Conservation (phyloP, 1,140 invertebrate species). For the Cydia fagiglandana region DNA sequence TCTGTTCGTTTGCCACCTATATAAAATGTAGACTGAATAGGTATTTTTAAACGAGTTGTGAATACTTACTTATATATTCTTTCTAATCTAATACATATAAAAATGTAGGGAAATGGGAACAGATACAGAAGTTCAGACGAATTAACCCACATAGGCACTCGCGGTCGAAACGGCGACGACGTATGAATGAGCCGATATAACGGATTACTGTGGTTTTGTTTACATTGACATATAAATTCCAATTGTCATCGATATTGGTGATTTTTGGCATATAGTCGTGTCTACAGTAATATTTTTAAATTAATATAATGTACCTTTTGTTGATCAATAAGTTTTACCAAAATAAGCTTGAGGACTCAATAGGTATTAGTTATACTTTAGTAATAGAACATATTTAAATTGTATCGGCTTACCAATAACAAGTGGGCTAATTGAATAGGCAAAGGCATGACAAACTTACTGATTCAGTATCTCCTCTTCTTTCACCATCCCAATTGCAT, state of each 20-base stretch:
- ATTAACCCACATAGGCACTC: slow-evolving; percentile 37
- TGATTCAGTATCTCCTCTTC: background rate
- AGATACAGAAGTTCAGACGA: slow-evolving; percentile 39
- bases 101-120: slow-evolving; percentile 34
- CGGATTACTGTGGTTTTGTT: slow-evolving; percentile 10
- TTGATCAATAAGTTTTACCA: no score
- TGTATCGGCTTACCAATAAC: background rate
- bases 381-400: no score
- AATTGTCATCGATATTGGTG: background rate
- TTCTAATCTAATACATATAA: background rate
- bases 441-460: background rate
- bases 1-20: no score
- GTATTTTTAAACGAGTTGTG: background rate
- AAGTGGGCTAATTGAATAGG: background rate
- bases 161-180: slow-evolving; percentile 12
- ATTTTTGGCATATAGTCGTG: background rate
- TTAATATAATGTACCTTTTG: no score
- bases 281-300: background rate
- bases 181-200: slow-evolving; percentile 15
- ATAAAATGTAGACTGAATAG: no score
- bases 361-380: no score
- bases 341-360: no score
- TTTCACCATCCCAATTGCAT: background rate
- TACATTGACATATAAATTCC: background rate
- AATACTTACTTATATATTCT: background rate